Evolutionary conservation across 92 coral and sea anemone genomes (phyloP).

Genomic region (Porites divaricata): DNA sequence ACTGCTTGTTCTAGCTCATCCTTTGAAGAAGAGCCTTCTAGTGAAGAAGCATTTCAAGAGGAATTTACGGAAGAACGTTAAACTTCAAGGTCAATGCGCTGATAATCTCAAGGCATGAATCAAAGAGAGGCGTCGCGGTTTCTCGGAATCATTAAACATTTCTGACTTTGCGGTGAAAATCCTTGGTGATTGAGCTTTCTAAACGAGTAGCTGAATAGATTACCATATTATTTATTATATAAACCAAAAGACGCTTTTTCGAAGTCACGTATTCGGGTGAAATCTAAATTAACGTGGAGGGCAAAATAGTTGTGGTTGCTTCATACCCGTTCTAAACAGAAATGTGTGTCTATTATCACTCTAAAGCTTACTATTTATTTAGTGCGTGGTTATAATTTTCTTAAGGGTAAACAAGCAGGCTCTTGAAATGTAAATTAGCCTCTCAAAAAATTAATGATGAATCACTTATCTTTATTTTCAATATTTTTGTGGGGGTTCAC

Average conservation of each 20-base stretch:
- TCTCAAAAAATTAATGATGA: background rate
- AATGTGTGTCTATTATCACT: background rate
- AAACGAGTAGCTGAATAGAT: constrained; percentile 16
- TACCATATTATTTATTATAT: constrained; percentile 3
- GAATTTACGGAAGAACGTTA: constrained; percentile 44
- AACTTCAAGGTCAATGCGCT: background rate
- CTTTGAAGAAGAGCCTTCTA: constrained; percentile 2
- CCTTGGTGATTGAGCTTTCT: constrained; percentile 30
- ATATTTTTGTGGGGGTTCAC: background rate
- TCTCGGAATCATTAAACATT: background rate
- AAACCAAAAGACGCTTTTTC: background rate
- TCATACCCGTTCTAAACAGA: background rate
- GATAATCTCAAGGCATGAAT: background rate
- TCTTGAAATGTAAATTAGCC: constrained; percentile 8
- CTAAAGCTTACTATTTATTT: background rate
- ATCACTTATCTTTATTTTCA: background rate
- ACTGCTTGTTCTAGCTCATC: constrained; percentile 15
- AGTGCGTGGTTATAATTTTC: background rate
- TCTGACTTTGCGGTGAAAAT: constrained; percentile 8
- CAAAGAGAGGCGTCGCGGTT: constrained; percentile 5
- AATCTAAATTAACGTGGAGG: background rate
- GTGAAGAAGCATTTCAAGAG: constrained; percentile 53
- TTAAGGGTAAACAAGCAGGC: constrained; percentile 1
- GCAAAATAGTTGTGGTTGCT: background rate
- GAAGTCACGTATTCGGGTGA: background rate